Conservation (phyloP, 53 echinoderm and acorn worm genomes). For the Patiria pectinifera region DNA sequence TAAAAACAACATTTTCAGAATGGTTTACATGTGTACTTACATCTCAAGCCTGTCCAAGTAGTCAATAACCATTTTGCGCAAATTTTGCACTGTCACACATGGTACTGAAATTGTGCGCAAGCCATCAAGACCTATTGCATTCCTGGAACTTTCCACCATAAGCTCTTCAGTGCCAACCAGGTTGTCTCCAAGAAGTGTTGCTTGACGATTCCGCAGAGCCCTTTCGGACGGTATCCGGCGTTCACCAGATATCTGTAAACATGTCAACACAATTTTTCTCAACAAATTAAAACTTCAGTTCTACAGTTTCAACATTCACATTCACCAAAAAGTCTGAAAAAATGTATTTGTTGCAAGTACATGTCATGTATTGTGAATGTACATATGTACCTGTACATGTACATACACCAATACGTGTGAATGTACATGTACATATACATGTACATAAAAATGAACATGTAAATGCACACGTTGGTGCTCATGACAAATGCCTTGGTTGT, state of each 20-base stretch:
- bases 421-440: background rate
- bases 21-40: background rate
- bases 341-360: background rate
- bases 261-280: background rate
- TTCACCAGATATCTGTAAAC: background rate
- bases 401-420: background rate
- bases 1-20: background rate
- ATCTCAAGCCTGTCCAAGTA: slow-evolving; percentile 21
- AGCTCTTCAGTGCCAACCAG: background rate
- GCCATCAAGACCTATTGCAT: slow-evolving; percentile 3
- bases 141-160: background rate
- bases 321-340: background rate
- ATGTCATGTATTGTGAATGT: background rate
- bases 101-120: background rate
- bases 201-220: slow-evolving; percentile 4
- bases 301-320: background rate
- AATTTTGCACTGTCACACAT: slow-evolving; percentile 1
- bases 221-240: background rate
- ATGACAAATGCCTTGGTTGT: too few relatives aligned
- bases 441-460: too few relatives aligned
- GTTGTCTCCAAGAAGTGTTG: slow-evolving; percentile 11
- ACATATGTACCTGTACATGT: background rate
- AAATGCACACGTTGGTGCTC: too few relatives aligned
- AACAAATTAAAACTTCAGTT: background rate
- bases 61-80: background rate